Evolutionary conservation across 2,888 invertebrate species (phyloP).

Genomic region (Zaprionus obscuricornis): DNA sequence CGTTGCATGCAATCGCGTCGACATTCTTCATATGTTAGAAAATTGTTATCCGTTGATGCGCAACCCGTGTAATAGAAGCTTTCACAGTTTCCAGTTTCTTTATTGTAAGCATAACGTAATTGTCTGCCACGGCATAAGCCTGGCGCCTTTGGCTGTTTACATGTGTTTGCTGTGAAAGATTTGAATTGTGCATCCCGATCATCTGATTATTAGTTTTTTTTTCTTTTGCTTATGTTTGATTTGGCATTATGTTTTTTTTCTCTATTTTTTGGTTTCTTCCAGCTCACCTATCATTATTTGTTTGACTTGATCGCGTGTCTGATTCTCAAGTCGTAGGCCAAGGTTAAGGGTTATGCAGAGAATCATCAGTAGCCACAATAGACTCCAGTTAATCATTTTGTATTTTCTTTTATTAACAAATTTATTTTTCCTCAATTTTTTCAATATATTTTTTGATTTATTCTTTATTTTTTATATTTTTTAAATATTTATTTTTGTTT

Average conservation of each 20-base stretch:
- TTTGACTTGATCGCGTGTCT: slow-evolving; percentile 39
- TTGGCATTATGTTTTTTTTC: too few relatives aligned
- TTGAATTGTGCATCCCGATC: too few relatives aligned
- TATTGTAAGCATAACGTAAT: slow-evolving; percentile 77
- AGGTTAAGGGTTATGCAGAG: slow-evolving; percentile 1
- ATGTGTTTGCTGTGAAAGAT: slow-evolving; percentile 57
- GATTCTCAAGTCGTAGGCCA: slow-evolving; percentile 52
- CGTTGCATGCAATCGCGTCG: slow-evolving; percentile 77
- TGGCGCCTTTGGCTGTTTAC: slow-evolving; percentile 68
- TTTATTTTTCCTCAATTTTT: not conserved
- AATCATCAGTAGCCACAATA: slow-evolving; percentile 33
- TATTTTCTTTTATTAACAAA: slow-evolving; percentile 2
- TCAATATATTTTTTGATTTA: not conserved
- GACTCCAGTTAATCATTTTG: slow-evolving; percentile 14
- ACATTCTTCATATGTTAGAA: slow-evolving; percentile 78
- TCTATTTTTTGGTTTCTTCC: too few relatives aligned
- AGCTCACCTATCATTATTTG: slow-evolving; percentile 54
- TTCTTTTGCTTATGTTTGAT: too few relatives aligned
- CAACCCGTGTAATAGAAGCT: slow-evolving; percentile 80
- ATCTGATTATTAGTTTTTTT: too few relatives aligned
- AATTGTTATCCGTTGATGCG: slow-evolving; percentile 73
- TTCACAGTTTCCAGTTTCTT: slow-evolving; percentile 70
- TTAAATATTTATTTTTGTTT: not conserved
- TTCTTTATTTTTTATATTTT: not conserved
- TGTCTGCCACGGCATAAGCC: slow-evolving; percentile 71